Evolutionary conservation across 2,113 vertebrate species (phyloP).

Genomic region (Chelonoidis abingdonii): DNA sequence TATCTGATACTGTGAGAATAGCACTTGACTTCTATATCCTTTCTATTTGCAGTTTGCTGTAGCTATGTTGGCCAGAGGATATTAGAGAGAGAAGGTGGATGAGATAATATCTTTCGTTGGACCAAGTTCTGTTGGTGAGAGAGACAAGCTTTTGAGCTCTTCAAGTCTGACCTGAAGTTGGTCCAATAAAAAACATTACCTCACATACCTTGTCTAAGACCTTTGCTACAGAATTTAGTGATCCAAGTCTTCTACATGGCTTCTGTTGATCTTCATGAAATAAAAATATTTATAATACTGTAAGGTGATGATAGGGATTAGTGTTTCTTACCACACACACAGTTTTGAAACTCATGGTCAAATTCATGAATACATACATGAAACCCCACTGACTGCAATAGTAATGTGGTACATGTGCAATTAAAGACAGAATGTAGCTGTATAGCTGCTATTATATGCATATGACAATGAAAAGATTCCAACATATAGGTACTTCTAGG

Average conservation of each 20-base stretch:
- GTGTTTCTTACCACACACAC: conserved; percentile 25
- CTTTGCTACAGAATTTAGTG: conserved; percentile 22
- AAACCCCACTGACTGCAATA: conserved; percentile 8
- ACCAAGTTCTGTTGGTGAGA: not conserved
- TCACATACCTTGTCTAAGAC: not conserved
- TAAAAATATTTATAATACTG: not conserved
- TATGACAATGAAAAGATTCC: not conserved
- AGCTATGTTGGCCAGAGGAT: not conserved
- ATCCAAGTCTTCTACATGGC: not conserved
- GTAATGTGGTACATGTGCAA: not conserved
- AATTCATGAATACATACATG: not conserved
- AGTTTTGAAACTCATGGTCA: conserved; percentile 13
- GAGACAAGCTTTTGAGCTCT: not conserved
- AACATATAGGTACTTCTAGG: not conserved
- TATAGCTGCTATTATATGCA: not conserved
- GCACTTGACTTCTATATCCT: conserved; percentile 12
- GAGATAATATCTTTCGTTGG: not conserved
- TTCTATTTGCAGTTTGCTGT: not conserved
- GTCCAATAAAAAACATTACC: not conserved
- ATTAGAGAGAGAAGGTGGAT: not conserved
- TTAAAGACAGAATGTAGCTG: not conserved
- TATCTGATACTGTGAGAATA: conserved; percentile 39
- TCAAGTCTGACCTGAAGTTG: not conserved
- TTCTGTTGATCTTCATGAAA: not conserved
- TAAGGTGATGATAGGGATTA: not conserved